phyloP scores from a whole-genome alignment of 1,140 invertebrate genomes.

The Drosophila bocqueti region DNA sequence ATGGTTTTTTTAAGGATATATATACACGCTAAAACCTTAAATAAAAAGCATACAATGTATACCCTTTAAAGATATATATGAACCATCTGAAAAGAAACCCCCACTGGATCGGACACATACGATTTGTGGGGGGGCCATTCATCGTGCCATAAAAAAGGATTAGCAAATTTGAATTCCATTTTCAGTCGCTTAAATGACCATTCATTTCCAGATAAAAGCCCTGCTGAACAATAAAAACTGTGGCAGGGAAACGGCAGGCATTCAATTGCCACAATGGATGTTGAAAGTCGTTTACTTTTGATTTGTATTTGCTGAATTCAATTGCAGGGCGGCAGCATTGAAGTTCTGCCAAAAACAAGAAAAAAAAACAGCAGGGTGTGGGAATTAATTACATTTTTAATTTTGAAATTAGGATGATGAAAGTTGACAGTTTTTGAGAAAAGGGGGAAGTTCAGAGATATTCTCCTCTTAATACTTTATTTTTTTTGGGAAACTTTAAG shows the following conservation, averaged over 20 bases:
- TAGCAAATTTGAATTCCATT: slow-evolving; percentile 3
- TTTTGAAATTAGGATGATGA: neutral
- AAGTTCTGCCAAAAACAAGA: neutral
- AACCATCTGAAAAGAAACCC: neutral
- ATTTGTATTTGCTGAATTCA: slow-evolving; percentile 2
- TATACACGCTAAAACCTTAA: neutral
- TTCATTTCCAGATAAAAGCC: slow-evolving; percentile 4
- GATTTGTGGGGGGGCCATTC: neutral
- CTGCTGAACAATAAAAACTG: slow-evolving; percentile 1
- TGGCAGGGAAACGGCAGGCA: slow-evolving; percentile 2
- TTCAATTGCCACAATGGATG: slow-evolving; percentile 22
- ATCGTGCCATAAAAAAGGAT: slow-evolving; percentile 33
- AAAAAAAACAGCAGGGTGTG: neutral
- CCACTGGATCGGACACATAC: neutral
- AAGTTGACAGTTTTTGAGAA: neutral
- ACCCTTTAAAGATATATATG: neutral
- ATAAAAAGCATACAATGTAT: slow-evolving; percentile 9
- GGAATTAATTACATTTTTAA: slow-evolving; percentile 10
- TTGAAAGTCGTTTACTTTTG: slow-evolving; percentile 1
- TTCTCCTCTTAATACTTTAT: neutral
- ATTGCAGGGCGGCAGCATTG: neutral
- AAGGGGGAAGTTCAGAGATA: neutral
- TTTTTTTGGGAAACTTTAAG: neutral
- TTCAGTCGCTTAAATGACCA: slow-evolving; percentile 8
- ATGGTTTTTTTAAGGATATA: neutral